Percentiles rank a stretch among this genome's conserved stretches.
Conservation (phyloP, 2,888 invertebrate genomes). For the Pseudococcus viburni region DNA sequence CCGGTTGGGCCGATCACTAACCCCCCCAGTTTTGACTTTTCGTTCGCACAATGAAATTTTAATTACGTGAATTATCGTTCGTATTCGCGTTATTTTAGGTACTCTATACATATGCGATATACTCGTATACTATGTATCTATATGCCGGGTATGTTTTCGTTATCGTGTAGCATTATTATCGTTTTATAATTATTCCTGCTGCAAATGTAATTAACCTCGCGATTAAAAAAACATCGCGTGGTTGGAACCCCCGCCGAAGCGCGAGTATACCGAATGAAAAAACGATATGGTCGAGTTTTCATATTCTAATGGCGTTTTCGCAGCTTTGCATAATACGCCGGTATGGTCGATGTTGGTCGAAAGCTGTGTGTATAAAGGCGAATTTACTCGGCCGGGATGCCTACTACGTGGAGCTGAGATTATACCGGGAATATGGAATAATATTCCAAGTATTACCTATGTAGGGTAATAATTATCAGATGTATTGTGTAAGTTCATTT, state of each 20-base stretch:
- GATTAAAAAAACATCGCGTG: constrained; percentile 12
- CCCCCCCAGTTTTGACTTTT: constrained; percentile 27
- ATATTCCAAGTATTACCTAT: no score
- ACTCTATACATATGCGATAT: neutral
- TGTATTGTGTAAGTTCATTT: no score
- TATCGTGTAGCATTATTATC: neutral
- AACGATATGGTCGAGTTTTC: neutral
- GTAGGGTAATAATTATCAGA: no score
- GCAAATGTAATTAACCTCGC: constrained; percentile 25
- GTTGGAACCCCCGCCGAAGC: neutral
- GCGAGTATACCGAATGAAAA: neutral
- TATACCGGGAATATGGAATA: no score
- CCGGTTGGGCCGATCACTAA: neutral
- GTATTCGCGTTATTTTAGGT: constrained; percentile 7
- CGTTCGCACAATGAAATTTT: constrained; percentile 5
- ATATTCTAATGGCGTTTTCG: neutral
- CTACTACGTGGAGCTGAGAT: neutral
- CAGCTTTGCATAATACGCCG: neutral
- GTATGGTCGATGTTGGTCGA: neutral
- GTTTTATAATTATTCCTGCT: constrained; percentile 23
- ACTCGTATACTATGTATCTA: neutral
- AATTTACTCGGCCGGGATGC: neutral
- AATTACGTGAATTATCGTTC: constrained; percentile 42
- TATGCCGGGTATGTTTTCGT: neutral
- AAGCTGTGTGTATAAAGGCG: constrained; percentile 1